phyloP scores from a whole-genome alignment of 2,888 invertebrate species.

The Hyposoter didymator region DNA sequence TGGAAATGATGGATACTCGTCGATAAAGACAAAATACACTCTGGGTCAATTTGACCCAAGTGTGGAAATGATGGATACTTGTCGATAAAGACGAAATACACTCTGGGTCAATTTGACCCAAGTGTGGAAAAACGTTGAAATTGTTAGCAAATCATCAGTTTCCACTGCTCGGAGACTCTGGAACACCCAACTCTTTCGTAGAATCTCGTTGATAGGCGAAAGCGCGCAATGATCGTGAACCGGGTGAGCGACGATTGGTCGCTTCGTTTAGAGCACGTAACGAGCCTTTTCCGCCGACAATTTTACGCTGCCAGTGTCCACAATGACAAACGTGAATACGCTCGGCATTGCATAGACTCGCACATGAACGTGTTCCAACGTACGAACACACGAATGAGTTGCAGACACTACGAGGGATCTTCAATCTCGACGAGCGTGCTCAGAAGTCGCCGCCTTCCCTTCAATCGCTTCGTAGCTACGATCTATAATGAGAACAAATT shows the following conservation, averaged over 20 bases:
- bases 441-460: constrained; percentile 38
- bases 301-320: constrained; percentile 73
- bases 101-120: too few relatives aligned
- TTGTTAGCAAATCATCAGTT: constrained; percentile 21
- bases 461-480: constrained; percentile 32
- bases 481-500: constrained; percentile 21
- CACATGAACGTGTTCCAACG: background rate
- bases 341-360: background rate
- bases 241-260: constrained; percentile 76
- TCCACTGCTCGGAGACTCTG: constrained; percentile 11
- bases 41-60: too few relatives aligned
- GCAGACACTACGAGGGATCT: constrained; percentile 41
- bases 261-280: constrained; percentile 78
- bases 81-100: too few relatives aligned
- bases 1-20: too few relatives aligned
- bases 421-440: constrained; percentile 45
- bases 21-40: too few relatives aligned
- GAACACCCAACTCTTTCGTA: constrained; percentile 1
- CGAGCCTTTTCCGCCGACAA: constrained; percentile 83
- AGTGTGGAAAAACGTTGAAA: background rate
- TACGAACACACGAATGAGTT: background rate
- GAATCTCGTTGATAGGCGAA: constrained; percentile 59
- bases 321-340: constrained; percentile 27
- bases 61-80: too few relatives aligned
- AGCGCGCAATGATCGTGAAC: constrained; percentile 75